These are phyloP conservation scores for Drosophila sordidula DNA, from an alignment of 2,888 invertebrate species.

Conservation along the genomic window DNA sequence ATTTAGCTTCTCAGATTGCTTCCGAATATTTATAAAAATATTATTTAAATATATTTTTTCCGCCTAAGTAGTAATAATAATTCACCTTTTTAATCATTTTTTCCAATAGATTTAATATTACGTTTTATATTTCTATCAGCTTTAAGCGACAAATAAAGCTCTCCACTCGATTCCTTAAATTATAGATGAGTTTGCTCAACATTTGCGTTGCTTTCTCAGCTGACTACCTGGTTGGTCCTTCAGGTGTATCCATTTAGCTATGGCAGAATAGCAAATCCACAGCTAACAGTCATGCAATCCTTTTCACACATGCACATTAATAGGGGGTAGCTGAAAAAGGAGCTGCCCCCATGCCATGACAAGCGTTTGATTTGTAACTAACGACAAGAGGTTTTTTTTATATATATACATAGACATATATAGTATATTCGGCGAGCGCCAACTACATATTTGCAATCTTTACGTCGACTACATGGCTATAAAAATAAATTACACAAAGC, in stretches of 20 bases:
- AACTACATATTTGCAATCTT: constrained; percentile 79
- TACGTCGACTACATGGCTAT: constrained; percentile 73
- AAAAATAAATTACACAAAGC: constrained; percentile 77
- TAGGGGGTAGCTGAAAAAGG: constrained; percentile 6
- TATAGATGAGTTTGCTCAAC: background rate
- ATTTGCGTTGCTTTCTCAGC: constrained; percentile 11
- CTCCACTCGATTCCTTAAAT: background rate
- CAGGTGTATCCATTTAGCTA: constrained; percentile 22
- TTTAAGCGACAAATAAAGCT: background rate
- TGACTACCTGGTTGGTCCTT: constrained; percentile 8
- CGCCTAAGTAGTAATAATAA: no score
- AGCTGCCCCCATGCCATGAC: constrained; percentile 24
- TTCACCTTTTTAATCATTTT: no score
- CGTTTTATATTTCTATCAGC: background rate
- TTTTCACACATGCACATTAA: background rate
- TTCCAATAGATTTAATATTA: background rate
- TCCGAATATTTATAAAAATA: no score
- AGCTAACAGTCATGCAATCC: constrained; percentile 49
- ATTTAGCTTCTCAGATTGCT: no score
- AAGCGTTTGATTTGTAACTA: constrained; percentile 63
- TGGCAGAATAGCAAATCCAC: constrained; percentile 34
- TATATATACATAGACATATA: background rate
- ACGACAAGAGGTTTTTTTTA: constrained; percentile 41
- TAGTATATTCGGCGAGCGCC: constrained; percentile 29
- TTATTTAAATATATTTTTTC: no score